Conservation (phyloP, 2,888 invertebrate genomes). For the Octonoba sinensis region DNA sequence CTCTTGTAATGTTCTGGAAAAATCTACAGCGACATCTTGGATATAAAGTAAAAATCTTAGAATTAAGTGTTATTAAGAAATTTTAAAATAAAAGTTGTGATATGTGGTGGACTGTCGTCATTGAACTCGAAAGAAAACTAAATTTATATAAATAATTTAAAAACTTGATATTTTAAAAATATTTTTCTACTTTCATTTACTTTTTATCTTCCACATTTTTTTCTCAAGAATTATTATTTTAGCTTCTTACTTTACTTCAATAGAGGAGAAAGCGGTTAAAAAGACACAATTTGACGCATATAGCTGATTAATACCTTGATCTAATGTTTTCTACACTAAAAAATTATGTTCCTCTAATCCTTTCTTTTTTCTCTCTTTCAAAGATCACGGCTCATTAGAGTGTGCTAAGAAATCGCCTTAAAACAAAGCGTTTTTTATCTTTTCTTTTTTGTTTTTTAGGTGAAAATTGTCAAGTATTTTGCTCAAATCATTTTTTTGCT, state of each 20-base stretch:
- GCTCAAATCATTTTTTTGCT: background rate
- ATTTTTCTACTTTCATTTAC: too few relatives aligned
- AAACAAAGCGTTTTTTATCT: slow-evolving; percentile 14
- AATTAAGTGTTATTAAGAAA: too few relatives aligned
- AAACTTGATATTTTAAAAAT: too few relatives aligned
- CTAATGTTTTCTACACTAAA: slow-evolving; percentile 15
- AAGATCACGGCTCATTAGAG: slow-evolving; percentile 51
- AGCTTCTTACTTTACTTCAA: background rate
- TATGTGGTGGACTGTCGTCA: too few relatives aligned
- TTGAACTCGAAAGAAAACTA: too few relatives aligned
- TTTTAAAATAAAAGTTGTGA: too few relatives aligned
- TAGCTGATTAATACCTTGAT: slow-evolving; percentile 43
- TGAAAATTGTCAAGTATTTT: slow-evolving; percentile 18
- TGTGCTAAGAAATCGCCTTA: slow-evolving; percentile 29
- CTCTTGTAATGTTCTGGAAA: too few relatives aligned
- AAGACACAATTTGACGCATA: slow-evolving; percentile 1
- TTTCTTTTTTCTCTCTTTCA: slow-evolving; percentile 22
- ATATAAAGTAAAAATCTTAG: too few relatives aligned
- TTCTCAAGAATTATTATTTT: background rate
- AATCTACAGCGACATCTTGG: too few relatives aligned
- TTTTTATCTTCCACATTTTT: too few relatives aligned
- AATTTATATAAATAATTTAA: too few relatives aligned
- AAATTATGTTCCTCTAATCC: slow-evolving; percentile 46
- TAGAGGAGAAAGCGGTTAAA: background rate
- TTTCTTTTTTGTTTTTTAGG: background rate